Evolutionary conservation across 2,797 vertebrate genomes (phyloP), one percentile per base, ranked within the genome.

Genomic region (Spondyliosoma cantharus): DNA sequence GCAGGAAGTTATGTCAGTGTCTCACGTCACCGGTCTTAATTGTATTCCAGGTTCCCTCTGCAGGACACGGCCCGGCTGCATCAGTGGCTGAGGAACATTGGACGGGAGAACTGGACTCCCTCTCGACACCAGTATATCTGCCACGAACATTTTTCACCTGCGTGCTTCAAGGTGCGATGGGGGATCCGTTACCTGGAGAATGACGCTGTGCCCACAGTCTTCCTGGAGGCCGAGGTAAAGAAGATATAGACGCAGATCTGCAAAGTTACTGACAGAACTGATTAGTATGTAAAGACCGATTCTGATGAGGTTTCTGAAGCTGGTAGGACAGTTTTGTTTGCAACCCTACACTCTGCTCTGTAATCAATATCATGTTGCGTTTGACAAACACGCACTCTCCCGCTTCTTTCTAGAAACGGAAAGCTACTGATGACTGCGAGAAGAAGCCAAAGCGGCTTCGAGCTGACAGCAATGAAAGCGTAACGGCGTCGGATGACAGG

Each of bases 101-200:
- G 93, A 0, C 83, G 88, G 0, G 94, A 95, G 70, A 91, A 91
- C 78, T 96, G 95, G 95, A 86, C 88, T 20, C 95, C 96, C 0
- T 94, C 94, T n/a, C 91, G 93, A 29, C 94, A 96, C 77, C 95
- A 96, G 76, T 95, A 95, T 20, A 85, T 96, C 22, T 96, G 95
- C 88, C 94, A 95, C 0, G 89, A 96, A 27, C 96, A 96, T 61
- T 96, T 96, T 52, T 86, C 89, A 0, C 85, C 94, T 0, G 93
- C 95, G 6, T 95, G 95, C 81, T 96, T 96, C 81, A 95, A 92
- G 67, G 89, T 94, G 50, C 87, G 91, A 9, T 95, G 94, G 93
- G 95, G 95, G 0, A 93, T 95, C 61, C 94, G 93, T 3, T 95
- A 94, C 79, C 93, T 96, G 0, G 90, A 93, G 73, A 91, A 78